A percentile compares a stretch with the other conserved stretches of the same genome.
These are phyloP conservation scores for Conops quadrifasciatus DNA, from an alignment of 2,888 invertebrate species.

Conservation along the genomic window DNA sequence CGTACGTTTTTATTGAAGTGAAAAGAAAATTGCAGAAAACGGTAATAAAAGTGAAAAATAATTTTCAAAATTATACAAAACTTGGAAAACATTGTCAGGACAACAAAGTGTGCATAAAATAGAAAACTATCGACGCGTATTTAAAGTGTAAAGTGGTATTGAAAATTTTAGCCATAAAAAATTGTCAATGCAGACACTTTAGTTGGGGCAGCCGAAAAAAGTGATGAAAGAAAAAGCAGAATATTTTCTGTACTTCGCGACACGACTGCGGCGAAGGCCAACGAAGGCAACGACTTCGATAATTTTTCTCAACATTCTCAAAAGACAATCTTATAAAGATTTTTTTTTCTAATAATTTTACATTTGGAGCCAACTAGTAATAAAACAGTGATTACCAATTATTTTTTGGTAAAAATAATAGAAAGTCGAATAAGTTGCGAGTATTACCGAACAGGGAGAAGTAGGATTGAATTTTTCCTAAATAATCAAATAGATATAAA, in stretches of 20 bases:
- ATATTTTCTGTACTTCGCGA: slow-evolving; percentile 59
- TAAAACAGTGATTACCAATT: too few species aligned
- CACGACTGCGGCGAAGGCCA: slow-evolving; percentile 48
- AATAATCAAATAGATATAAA: too few species aligned
- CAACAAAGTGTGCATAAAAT: slow-evolving; percentile 49
- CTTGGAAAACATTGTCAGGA: slow-evolving; percentile 47
- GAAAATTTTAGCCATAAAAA: slow-evolving; percentile 45
- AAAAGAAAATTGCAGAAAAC: slow-evolving; percentile 61
- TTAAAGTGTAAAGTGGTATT: slow-evolving; percentile 53
- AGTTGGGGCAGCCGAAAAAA: slow-evolving; percentile 35
- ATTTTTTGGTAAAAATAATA: too few species aligned
- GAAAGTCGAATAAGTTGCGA: too few species aligned
- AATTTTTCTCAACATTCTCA: slow-evolving; percentile 40
- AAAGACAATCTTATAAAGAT: too few species aligned
- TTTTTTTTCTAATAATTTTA: too few species aligned
- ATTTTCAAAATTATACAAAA: slow-evolving; percentile 51
- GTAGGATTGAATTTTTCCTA: too few species aligned
- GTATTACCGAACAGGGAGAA: too few species aligned
- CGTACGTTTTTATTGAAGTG: slow-evolving; percentile 64
- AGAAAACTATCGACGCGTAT: slow-evolving; percentile 47
- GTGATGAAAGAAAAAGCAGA: slow-evolving; percentile 46
- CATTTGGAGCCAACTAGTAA: too few species aligned
- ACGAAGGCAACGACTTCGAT: slow-evolving; percentile 44
- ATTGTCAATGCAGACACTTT: slow-evolving; percentile 37
- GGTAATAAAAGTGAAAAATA: slow-evolving; percentile 58